phyloP scores from a whole-genome alignment of 2,888 invertebrate species.

The Drosophila borborema region DNA sequence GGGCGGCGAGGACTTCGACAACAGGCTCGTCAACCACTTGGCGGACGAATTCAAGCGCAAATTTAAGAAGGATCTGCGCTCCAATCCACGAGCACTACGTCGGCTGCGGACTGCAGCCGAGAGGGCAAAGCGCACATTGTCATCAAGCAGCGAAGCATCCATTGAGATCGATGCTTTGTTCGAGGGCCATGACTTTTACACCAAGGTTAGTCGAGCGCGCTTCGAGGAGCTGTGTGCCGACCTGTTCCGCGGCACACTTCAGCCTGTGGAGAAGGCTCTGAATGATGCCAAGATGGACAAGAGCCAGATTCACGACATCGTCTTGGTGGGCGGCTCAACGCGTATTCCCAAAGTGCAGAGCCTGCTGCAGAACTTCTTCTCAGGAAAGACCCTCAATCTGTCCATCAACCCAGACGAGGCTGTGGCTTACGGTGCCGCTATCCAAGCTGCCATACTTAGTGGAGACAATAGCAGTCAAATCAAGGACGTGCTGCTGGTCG shows the following conservation, averaged over 20 bases:
- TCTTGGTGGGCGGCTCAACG: conserved; percentile 93
- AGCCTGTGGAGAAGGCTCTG: conserved; percentile 92
- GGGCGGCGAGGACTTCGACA: conserved; percentile 96
- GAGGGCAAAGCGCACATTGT: conserved; percentile 91
- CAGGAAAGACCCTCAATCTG: conserved; percentile 89
- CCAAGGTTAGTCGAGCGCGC: conserved; percentile 90
- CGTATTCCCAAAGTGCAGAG: conserved; percentile 92
- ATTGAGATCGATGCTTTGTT: conserved; percentile 91
- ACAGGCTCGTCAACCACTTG: conserved; percentile 94
- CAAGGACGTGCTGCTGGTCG: conserved; percentile 90
- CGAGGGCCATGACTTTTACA: conserved; percentile 91
- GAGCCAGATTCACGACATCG: conserved; percentile 90
- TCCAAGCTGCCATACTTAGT: conserved; percentile 89
- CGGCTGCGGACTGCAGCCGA: conserved; percentile 91
- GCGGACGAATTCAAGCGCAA: conserved; percentile 94
- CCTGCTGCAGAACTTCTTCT: conserved; percentile 91
- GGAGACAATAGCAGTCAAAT: conserved; percentile 90
- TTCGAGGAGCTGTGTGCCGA: conserved; percentile 91
- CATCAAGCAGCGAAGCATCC: conserved; percentile 91
- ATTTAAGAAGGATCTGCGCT: conserved; percentile 89
- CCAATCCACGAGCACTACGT: conserved; percentile 89
- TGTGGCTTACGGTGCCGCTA: conserved; percentile 92
- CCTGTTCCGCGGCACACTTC: conserved; percentile 90
- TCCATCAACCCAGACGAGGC: conserved; percentile 93
- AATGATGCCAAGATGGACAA: conserved; percentile 93